Base-by-base conservation (phyloP, 2,888 invertebrate genomes). In the Leucophenga montana region DNA sequence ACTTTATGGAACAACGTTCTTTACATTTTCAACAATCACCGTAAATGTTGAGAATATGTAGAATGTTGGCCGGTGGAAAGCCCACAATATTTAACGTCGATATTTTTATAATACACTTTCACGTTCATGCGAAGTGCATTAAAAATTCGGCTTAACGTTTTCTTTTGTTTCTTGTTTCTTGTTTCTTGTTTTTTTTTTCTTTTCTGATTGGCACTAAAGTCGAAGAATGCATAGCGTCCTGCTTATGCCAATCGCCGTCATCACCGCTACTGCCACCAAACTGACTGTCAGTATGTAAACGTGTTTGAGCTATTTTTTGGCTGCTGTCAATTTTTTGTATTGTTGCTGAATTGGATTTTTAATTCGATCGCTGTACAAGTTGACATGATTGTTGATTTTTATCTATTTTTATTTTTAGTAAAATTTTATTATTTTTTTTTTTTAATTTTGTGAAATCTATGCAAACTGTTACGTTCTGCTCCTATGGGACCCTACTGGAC, bases 311-410 rank as follows among this genome's bases (percentile, higher is more conserved):
- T n/a, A 64, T 46, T 64, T 64, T 64, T 64, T 46, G 48, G 48
- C 48, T 64, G 48, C 62, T 67, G 50, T 61, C 27, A 68, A 59
- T 53, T 67, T 67, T 39, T 59, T 59, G 8, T 9, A 62, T 50
- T 50, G 46, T 18, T n/a, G 27, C 50, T 39, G 53, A 64, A 53
- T 46, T 46, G 67, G 22, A 72, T 72, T 69, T 72, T 72, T 72
- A 69, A 69, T 69, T 69, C 67, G 14, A 67, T 69, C 67, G 64
- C 62, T 46, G 64, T 67, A 65, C 50, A 56, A 69, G 72, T 69
- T 67, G 72, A 69, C 72, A 72, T 65, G 69, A 69, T 72, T 59
- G 69, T 67, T 69, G 69, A 72, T 72, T 69, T 33, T 65, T 65
- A 72, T 67, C 69, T 66, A 65, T 62, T 31, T 57, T 57, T n/a